phyloP scores from a whole-genome alignment of 2,113 vertebrate species.

The Procavia capensis region DNA sequence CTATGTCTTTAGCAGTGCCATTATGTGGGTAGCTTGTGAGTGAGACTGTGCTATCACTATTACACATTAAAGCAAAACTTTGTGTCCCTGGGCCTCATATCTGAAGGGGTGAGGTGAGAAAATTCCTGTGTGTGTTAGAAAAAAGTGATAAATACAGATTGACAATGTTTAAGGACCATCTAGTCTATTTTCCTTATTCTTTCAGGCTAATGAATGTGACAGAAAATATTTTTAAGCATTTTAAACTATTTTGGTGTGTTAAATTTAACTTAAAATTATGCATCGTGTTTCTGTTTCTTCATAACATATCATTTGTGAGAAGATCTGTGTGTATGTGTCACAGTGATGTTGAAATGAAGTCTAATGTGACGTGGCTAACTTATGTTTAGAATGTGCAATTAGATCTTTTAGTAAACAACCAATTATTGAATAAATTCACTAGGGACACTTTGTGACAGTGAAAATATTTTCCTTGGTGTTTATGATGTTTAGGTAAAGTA shows the following conservation, averaged over 20 bases:
- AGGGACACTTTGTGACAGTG: neutral
- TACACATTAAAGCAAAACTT: neutral
- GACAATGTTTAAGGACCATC: neutral
- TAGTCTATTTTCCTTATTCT: neutral
- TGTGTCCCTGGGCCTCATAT: neutral
- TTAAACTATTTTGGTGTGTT: neutral
- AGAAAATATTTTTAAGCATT: neutral
- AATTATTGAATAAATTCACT: neutral
- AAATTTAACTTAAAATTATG: neutral
- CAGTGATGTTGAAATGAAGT: neutral
- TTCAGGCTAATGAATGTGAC: neutral
- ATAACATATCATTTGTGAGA: neutral
- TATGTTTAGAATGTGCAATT: neutral
- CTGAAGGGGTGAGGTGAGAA: neutral
- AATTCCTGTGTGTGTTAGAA: no score
- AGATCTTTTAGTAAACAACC: neutral
- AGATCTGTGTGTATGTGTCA: neutral
- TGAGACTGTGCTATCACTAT: neutral
- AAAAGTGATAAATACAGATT: neutral
- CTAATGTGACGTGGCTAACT: neutral
- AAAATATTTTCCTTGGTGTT: neutral
- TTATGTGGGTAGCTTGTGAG: neutral
- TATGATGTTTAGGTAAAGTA: neutral
- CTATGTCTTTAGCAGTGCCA: neutral
- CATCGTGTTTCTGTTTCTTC: neutral